Conservation (phyloP, 2,113 vertebrate genomes). For the Tragelaphus buxtoni region DNA sequence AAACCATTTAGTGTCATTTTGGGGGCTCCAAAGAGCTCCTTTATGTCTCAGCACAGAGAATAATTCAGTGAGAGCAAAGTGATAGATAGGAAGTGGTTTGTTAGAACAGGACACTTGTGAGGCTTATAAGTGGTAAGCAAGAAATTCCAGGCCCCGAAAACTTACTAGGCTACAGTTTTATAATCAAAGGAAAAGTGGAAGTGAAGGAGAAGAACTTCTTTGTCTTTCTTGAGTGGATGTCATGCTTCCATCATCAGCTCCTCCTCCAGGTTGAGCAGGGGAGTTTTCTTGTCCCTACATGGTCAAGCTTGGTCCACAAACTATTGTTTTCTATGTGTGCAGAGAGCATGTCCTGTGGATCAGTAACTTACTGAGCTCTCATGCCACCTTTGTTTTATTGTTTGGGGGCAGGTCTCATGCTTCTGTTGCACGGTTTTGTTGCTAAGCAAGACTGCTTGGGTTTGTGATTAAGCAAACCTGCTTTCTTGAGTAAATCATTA, state of each 20-base stretch:
- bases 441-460: not conserved
- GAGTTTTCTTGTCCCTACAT: not conserved
- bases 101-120: not conserved
- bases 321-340: not conserved
- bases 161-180: not conserved
- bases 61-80: not conserved
- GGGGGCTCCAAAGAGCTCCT: not conserved
- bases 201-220: not conserved
- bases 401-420: not conserved
- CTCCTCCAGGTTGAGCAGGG: not conserved
- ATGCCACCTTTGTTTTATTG: not conserved
- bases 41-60: not conserved
- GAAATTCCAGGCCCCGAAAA: fast-evolving
- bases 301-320: not conserved
- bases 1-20: not conserved
- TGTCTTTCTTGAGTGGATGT: not conserved
- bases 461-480: not conserved
- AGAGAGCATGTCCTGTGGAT: not conserved
- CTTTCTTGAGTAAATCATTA: not conserved
- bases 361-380: not conserved
- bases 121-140: not conserved
- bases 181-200: not conserved
- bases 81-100: not conserved
- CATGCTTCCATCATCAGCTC: not conserved
- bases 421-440: not conserved